Percentiles rank a stretch among this genome's conserved stretches.
These are phyloP conservation scores for Palythoa caribaeorum DNA, from an alignment of 92 coral and sea anemone genomes.

Conservation along the genomic window DNA sequence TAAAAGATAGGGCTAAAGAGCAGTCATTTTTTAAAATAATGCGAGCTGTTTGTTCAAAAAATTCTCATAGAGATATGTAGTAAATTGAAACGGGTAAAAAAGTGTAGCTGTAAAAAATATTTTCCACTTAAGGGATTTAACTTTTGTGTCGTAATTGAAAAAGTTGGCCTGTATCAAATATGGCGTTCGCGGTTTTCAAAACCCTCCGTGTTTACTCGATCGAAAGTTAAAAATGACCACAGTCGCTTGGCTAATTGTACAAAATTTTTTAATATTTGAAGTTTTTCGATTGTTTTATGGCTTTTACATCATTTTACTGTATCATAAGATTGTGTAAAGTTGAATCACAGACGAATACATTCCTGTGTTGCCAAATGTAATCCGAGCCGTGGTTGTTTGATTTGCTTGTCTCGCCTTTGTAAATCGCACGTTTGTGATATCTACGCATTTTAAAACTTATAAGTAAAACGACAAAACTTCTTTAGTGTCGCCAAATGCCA, in stretches of 20 bases:
- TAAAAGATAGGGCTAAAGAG: slow-evolving; percentile 56
- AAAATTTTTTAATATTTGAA: background rate
- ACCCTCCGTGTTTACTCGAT: background rate
- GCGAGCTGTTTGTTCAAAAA: slow-evolving; percentile 17
- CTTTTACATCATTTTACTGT: background rate
- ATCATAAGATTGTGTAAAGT: too few relatives aligned
- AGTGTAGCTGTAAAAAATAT: too few relatives aligned
- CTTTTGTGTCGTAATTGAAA: background rate
- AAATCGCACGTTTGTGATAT: too few relatives aligned
- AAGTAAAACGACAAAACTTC: too few relatives aligned
- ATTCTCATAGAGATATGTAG: background rate
- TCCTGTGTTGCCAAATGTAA: slow-evolving; percentile 33
- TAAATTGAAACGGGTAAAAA: background rate
- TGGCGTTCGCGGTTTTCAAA: background rate
- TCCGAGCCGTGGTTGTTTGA: background rate
- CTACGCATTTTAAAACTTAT: too few relatives aligned
- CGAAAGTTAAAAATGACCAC: background rate
- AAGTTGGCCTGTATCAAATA: background rate
- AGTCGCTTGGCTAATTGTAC: background rate
- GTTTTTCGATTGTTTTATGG: background rate
- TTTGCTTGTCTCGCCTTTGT: background rate
- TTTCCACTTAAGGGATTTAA: background rate
- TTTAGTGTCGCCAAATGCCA: too few relatives aligned
- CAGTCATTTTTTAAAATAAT: slow-evolving; percentile 42
- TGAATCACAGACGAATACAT: background rate